These are phyloP conservation scores for Intellagama lesueurii DNA, from an alignment of 2,797 vertebrate species.

Conservation along the genomic window DNA sequence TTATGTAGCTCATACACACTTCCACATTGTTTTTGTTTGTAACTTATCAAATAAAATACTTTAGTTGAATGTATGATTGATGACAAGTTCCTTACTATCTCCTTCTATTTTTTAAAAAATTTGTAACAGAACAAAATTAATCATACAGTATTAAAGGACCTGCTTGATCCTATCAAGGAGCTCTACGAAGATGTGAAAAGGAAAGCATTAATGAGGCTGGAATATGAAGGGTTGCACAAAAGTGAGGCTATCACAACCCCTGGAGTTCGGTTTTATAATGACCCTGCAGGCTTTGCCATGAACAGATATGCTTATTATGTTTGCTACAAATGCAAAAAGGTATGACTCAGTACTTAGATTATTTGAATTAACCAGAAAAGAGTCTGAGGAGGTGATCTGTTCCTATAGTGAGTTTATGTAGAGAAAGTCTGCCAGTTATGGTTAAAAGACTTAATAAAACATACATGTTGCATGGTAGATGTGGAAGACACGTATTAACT, in stretches of 20 bases:
- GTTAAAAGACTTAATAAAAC: background rate
- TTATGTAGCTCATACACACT: background rate
- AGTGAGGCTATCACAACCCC: conserved; percentile 98
- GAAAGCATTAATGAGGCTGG: conserved; percentile 97
- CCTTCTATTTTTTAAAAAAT: conserved; percentile 6
- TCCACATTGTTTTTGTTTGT: background rate
- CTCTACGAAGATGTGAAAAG: conserved; percentile 97
- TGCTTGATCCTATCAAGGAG: conserved; percentile 98
- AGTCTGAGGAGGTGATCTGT: background rate
- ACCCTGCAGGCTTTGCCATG: conserved; percentile 98
- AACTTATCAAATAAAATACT: background rate
- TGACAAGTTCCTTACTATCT: conserved; percentile 19
- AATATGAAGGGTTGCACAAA: conserved; percentile 98
- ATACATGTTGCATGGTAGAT: too few relatives aligned
- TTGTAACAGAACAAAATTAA: conserved; percentile 97
- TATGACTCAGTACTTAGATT: conserved; percentile 64
- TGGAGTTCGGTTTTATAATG: conserved; percentile 98
- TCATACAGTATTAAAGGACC: conserved; percentile 95
- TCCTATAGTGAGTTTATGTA: too few relatives aligned
- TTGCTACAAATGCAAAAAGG: conserved; percentile 99
- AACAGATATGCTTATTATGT: conserved; percentile 99
- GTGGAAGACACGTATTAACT: background rate
- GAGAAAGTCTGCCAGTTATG: background rate
- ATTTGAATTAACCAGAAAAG: background rate
- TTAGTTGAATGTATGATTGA: conserved; percentile 1